A percentile compares a stretch with the other conserved stretches of the same genome.
Conservation (phyloP, 2,113 vertebrate genomes). For the Cisticola juncidis region DNA sequence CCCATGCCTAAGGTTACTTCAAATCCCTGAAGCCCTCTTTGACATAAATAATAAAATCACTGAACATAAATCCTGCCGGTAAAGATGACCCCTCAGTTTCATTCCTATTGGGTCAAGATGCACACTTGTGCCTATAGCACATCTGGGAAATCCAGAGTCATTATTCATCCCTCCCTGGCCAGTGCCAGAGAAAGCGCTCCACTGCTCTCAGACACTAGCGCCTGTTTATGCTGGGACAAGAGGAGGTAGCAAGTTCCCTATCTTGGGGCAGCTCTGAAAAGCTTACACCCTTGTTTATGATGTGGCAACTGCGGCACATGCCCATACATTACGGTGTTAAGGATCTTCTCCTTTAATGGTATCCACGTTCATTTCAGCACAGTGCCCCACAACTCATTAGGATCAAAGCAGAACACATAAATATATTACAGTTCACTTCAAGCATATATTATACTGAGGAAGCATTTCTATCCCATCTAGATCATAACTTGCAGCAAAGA, state of each 20-base stretch:
- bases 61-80: not conserved
- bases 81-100: not conserved
- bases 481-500: not conserved
- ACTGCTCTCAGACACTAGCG: not conserved
- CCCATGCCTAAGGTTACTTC: not conserved
- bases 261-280: not conserved
- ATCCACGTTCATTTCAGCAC: not conserved
- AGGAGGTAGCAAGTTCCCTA: not conserved
- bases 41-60: not conserved
- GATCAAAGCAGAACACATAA: slow-evolving; percentile 37
- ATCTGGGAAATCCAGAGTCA: not conserved
- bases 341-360: not conserved
- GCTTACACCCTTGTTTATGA: not conserved
- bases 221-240: not conserved
- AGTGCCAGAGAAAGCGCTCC: not conserved
- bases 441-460: not conserved
- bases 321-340: not conserved
- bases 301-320: not conserved
- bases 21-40: not conserved
- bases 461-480: not conserved
- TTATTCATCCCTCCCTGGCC: not conserved
- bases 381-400: not conserved
- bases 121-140: not conserved
- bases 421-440: not conserved
- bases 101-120: not conserved